Base-by-base conservation (phyloP, 2,888 invertebrate species). In the Leptinotarsa rubiginosa region DNA sequence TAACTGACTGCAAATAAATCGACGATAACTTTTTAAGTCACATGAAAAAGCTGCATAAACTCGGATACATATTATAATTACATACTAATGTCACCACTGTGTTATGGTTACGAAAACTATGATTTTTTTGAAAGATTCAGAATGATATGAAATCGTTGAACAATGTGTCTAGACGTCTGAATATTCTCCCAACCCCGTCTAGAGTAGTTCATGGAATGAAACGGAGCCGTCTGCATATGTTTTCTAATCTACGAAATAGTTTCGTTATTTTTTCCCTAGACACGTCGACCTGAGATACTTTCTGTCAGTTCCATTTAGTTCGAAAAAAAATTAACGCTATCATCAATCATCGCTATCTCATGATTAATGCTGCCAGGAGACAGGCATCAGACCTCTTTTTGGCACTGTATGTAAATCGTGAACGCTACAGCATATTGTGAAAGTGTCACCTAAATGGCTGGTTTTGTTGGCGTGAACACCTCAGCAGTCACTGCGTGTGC, bases 281-380 rank as follows among this genome's bases (percentile, higher is more conserved):
- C 31, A n/a, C 25, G 25, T 41, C 31, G 62, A 62, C 41, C 62
- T 62, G 31, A 62, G 62, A 31, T 10, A 62, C 62, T 13, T 59
- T 70, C 65, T 68, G 70, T 64, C 52, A 68, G 59, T 71, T 47
- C 20, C 74, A 71, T 74, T 74, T 74, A 71, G 68, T 71, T 68
- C 68, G 41, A 64, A 74, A 75, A 72, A 73, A 75, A 75, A 72
- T 72, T 75, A 69, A 50, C 67, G 47, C 20, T 10, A 47, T 47
- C 75, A 77, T 77, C 77, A 75, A 77, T 77, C 77, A 77, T 72
- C 74, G 74, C 70, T 74, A 77, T 75, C 72, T 69, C 70, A 65
- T 75, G 77, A 77, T 77, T 77, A 72, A 74, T 72, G 75, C 64
- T 49, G 56, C 50, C 59, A 52, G 65, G 69, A 72, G 74, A 73